Evolutionary conservation across 2,888 invertebrate genomes (phyloP).

Genomic region (Drosophila borealis): DNA sequence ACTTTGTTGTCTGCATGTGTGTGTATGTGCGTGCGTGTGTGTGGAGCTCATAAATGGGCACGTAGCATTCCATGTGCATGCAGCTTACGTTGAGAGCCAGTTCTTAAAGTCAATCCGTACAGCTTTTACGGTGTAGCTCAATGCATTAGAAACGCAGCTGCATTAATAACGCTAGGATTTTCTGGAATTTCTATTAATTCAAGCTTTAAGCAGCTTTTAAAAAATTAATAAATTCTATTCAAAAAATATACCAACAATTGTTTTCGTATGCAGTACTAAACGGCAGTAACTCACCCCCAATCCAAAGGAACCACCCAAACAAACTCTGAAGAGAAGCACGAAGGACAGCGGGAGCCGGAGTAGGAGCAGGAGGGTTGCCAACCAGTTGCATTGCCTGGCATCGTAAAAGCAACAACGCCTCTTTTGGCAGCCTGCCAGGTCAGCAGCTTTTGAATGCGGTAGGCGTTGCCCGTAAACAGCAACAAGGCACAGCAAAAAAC

Average conservation of each 20-base stretch:
- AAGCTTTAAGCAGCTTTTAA: neutral
- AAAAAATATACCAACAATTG: neutral
- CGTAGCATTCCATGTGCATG: slow-evolving; percentile 31
- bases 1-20: slow-evolving; percentile 7
- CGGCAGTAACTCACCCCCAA: slow-evolving; percentile 14
- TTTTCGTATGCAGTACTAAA: slow-evolving; percentile 6
- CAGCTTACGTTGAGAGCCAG: slow-evolving; percentile 35
- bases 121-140: neutral
- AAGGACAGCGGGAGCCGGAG: neutral
- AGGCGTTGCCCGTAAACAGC: slow-evolving; percentile 52
- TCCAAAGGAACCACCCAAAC: slow-evolving; percentile 15
- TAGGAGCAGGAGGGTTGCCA: slow-evolving; percentile 19
- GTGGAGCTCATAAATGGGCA: slow-evolving; percentile 29
- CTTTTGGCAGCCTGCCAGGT: slow-evolving; percentile 64
- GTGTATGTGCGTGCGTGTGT: neutral
- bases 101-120: slow-evolving; percentile 31
- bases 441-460: slow-evolving; percentile 41
- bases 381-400: slow-evolving; percentile 60
- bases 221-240: neutral
- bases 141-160: slow-evolving; percentile 7
- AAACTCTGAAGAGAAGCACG: neutral
- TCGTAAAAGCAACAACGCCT: slow-evolving; percentile 55
- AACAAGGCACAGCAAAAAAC: slow-evolving; percentile 8
- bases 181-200: neutral
- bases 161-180: slow-evolving; percentile 2